Conservation (phyloP, 2,888 invertebrate species). For the Coenonympha glycerion region DNA sequence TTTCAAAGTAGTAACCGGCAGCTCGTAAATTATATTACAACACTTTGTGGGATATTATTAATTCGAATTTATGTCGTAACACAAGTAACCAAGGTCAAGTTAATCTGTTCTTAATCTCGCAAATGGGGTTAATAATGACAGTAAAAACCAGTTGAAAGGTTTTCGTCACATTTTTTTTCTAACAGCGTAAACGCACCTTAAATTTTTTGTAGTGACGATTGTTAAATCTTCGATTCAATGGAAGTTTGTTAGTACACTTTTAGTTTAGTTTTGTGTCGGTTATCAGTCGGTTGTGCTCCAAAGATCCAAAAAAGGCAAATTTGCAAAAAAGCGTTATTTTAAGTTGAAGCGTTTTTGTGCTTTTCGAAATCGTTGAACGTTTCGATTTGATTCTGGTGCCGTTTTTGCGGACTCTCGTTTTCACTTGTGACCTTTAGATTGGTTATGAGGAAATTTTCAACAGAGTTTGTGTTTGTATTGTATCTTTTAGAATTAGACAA, state of each 20-base stretch:
- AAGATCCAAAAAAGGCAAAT: conserved; percentile 7
- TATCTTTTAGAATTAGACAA: too few species aligned
- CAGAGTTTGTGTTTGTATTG: background rate
- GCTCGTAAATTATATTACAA: too few species aligned
- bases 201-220: conserved; percentile 28
- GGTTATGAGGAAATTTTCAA: background rate
- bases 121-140: background rate
- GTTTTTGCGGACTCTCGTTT: conserved; percentile 2
- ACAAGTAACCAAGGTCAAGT: background rate
- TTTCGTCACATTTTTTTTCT: background rate
- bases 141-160: background rate
- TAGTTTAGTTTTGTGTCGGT: conserved; percentile 29
- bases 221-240: conserved; percentile 20
- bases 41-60: too few species aligned
- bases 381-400: background rate
- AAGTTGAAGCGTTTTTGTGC: conserved; percentile 1
- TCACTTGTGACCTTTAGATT: conserved; percentile 3
- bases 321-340: background rate
- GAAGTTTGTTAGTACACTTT: conserved; percentile 20
- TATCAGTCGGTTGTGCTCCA: conserved; percentile 28
- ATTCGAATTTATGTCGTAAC: too few species aligned
- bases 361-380: background rate
- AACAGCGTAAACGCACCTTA: conserved; percentile 5
- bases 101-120: background rate
- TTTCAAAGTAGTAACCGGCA: too few species aligned